These are phyloP conservation scores for Agapornis canus DNA, from an alignment of 2,797 vertebrate genomes.

Conservation along the genomic window DNA sequence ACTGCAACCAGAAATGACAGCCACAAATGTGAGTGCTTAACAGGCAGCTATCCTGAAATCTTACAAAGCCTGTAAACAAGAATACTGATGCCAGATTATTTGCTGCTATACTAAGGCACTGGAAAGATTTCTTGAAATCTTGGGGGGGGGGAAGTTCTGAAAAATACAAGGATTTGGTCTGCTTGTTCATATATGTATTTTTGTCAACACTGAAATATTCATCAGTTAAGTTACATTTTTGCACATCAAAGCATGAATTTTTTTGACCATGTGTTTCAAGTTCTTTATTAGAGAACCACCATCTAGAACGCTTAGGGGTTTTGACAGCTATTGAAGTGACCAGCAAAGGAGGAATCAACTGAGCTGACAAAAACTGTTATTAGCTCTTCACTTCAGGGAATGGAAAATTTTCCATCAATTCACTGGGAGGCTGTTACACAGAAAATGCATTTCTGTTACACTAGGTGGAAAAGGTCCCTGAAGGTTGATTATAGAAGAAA, in stretches of 20 bases:
- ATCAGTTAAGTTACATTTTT: not conserved
- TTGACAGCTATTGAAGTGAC: not conserved
- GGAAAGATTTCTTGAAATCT: not conserved
- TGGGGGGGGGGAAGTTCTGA: not conserved
- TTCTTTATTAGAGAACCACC: not conserved
- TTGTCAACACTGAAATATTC: not conserved
- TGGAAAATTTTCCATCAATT: not conserved
- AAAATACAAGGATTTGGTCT: not conserved
- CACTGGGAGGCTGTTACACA: not conserved
- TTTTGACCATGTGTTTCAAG: not conserved
- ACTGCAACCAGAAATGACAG: not conserved
- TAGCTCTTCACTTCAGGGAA: not conserved
- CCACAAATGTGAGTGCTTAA: not conserved
- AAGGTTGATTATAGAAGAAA: not conserved
- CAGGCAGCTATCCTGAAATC: not conserved
- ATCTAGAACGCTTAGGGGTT: not conserved
- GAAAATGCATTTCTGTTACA: not conserved
- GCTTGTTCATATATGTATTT: not conserved
- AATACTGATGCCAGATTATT: not conserved
- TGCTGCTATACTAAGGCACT: not conserved
- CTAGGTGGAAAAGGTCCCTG: not conserved
- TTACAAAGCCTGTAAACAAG: not conserved
- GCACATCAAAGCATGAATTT: not conserved
- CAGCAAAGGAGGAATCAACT: not conserved
- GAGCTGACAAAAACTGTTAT: not conserved